Base-by-base conservation (phyloP, 37 sponge, comb jelly and placozoan genomes). In the Aplysina aerophoba region DNA sequence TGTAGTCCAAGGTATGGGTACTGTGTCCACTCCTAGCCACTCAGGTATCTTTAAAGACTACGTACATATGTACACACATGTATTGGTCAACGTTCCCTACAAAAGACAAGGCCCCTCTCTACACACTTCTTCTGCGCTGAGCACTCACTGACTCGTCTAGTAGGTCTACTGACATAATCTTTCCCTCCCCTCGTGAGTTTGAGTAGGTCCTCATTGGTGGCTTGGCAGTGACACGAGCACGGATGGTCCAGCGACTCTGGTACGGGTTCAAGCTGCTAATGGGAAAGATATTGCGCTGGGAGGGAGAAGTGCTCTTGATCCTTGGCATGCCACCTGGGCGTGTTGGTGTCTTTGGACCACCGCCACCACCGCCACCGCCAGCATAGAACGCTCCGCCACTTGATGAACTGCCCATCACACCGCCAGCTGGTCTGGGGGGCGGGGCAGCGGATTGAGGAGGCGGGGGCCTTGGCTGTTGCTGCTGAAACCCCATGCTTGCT, bases 161-260 rank as follows among this genome's bases (percentile, higher is more conserved):
- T 20, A 98, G 80, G 44, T 98, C 96, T n/a, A 95, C 79, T 24
- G 81, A 84, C 64, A 98, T 80, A 37, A 98, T 81, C 25, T 79
- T 84, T 54, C 98, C 98, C 59, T 95, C 94, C 39, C 98, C 96
- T 44, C 93, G 82, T 11, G 98, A 91, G 84, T 98, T 98, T 40
- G 81, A 86, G 89, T 93, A 98, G 2, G 81, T 90, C 50, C 93
- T 87, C 0, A 98, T 86, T n/a, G 84, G 80, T 6, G 91, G 90
- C 72, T 95, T 98, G 36, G 93, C 74, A 0, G 93, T 74, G 24
- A 96, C 93, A 44, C 98, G 85, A 19, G 81, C 94, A 53, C 92
- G 81, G 27, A 96, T 94, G n/a, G 97, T 96, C 97, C 97, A 96
- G 56, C 91, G 80, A 44, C 59, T 90, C 87, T 97, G 97, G 73